Conservation (phyloP, 2,113 vertebrate species). For the Urocolius indicus region DNA sequence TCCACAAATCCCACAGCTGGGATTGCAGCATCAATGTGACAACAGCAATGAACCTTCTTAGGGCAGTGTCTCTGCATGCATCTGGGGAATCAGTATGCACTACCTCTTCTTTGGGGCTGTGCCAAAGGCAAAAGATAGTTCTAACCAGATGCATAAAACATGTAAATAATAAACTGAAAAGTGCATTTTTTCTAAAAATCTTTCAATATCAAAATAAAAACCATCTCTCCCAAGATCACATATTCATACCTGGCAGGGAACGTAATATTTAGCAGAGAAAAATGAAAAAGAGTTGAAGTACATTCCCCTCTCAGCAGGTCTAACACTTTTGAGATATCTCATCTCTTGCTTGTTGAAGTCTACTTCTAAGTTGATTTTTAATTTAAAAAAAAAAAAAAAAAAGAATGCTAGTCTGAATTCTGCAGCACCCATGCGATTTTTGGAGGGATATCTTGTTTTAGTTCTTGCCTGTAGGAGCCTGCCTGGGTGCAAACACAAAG, state of each 20-base stretch:
- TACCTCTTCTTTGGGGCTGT: background rate
- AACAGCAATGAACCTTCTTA: background rate
- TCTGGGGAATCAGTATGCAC: fast-evolving
- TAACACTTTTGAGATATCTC: background rate
- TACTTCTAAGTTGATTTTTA: background rate
- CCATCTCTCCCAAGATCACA: background rate
- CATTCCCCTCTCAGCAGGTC: too few species aligned
- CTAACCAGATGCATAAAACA: background rate
- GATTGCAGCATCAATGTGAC: background rate
- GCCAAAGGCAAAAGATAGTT: background rate
- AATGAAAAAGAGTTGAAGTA: background rate
- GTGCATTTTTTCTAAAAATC: background rate
- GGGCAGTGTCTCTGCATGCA: background rate
- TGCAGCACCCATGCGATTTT: background rate
- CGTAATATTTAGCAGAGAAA: background rate
- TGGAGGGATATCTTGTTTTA: background rate
- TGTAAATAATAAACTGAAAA: background rate
- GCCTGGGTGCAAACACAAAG: background rate
- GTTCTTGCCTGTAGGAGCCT: background rate
- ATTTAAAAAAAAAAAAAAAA: too few species aligned
- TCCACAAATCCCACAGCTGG: background rate
- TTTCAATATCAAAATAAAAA: background rate
- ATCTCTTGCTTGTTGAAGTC: background rate
- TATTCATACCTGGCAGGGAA: background rate
- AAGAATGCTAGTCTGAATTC: background rate